Base-by-base conservation (phyloP, 2,888 invertebrate genomes). In the Nephrocerus scutellatus region DNA sequence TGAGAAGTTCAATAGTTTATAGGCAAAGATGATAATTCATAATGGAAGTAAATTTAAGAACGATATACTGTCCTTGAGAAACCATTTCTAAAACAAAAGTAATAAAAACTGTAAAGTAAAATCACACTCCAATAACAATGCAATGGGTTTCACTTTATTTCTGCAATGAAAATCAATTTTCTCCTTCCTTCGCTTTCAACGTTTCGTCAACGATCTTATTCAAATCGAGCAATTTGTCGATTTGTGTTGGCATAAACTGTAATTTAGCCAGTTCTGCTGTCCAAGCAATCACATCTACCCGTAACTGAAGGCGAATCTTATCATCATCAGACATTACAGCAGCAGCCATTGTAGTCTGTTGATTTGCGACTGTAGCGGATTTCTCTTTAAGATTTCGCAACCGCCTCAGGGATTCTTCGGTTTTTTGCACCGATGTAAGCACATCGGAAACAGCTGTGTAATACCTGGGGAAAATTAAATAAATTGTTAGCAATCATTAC, bases 371-470 rank as follows among this genome's bases (percentile, higher is more conserved):
- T 2, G 44, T 37, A 9, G 56, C 57, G 8, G 72, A 64, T 58
- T 74, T 74, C 42, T 84, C 84, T 46, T 87, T 75, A 14, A 84
- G 82, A 66, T 84, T 83, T 68, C 92, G 93, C 60, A 97, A 72
- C 53, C 92, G 77, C 59, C 88, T 79, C 48, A 97, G 70, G 39
- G 93, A 93, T 62, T 95, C 93, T 63, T 96, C 95, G 52, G 95
- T 96, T 71, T 86, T 91, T 63, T 88, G 87, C 8, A 96, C 93
- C 2, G 93, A 92, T 30, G 83, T 86, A 46, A 97, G 70, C 3
- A 96, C 91, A 67, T 93, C 91, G 55, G 79, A 77, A 12, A 92
- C 88, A 43, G 84, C 77, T 52, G 72, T 74, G 57, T 75, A 76
- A 67, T 86, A 87, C 54, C 77, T 77, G 59, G 25, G 63, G 59